Evolutionary conservation across 2,888 invertebrate species (phyloP), one percentile per base, ranked within the genome.

Genomic region (Ophioninae sp.): DNA sequence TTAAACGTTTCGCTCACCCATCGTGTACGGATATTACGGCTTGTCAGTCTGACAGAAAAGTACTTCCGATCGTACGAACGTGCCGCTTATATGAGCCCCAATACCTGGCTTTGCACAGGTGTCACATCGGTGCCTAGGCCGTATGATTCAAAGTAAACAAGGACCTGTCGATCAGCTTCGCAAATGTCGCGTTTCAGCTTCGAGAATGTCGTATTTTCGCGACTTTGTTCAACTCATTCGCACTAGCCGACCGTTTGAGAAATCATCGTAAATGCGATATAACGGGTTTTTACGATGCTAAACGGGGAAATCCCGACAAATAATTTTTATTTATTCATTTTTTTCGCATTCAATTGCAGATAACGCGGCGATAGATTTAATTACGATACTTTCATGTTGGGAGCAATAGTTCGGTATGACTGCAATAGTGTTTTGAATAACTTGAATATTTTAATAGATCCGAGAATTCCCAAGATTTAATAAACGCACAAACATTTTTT

Each of bases 1-100:
- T 17, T 17, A 68, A 44, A 30, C n/a, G 17, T 23, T 68, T 17
- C 13, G 50, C 68, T 68, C 7, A 68, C 68, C 50, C 68, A 68
- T 68, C 10, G 39, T 68, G 23, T 3, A 50, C 30, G 50, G 50
- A 30, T 68, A 17, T 50, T 68, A 1, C 3, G 17, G 20, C 39
- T 68, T 68, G 23, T 21, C 21, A 68, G 23, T 0, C 50, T 7
- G 1, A 50, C 23, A 17, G 23, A 30, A 7, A 17, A 68, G 50
- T 68, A 30, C 7, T 50, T 50, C 23, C 68, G 17, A 44, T 23
- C 23, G 44, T 21, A 30, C 23, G 23, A 17, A 23, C 50, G 30
- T 17, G 17, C 50, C 17, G 41, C 39, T 68, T 68, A 68, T 68
- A 68, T 68, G 7, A 17, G 68, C 8, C 23, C 23, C 17, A 68